These are phyloP conservation scores for Drosophila jambulina DNA, from an alignment of 1,140 invertebrate species.

Conservation along the genomic window DNA sequence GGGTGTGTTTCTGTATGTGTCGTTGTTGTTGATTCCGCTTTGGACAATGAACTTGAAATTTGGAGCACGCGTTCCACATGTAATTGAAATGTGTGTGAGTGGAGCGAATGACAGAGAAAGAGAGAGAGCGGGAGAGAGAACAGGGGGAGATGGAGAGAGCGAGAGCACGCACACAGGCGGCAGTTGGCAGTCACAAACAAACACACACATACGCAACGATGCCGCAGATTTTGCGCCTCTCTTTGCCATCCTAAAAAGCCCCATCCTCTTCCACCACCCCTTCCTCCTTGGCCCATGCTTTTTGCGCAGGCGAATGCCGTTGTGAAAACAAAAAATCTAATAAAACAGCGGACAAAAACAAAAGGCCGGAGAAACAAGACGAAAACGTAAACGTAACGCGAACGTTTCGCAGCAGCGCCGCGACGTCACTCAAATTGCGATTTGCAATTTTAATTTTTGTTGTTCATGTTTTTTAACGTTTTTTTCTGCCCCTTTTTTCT, in stretches of 20 bases:
- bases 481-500: conserved; percentile 8
- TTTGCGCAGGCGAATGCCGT: conserved; percentile 72
- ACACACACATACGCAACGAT: conserved; percentile 23
- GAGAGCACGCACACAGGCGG: conserved; percentile 19
- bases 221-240: conserved; percentile 19
- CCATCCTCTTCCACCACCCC: not conserved
- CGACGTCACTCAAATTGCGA: conserved; percentile 50
- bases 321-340: conserved; percentile 83
- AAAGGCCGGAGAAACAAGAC: conserved; percentile 45
- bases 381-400: conserved; percentile 6
- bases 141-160: conserved; percentile 7
- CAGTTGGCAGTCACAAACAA: conserved; percentile 5
- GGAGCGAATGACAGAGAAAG: conserved; percentile 22
- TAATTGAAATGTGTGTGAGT: conserved; percentile 64
- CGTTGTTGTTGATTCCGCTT: conserved; percentile 36
- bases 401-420: conserved; percentile 9
- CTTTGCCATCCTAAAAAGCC: not conserved
- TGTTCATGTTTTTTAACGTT: conserved; percentile 18
- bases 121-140: conserved; percentile 3
- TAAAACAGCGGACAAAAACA: conserved; percentile 82
- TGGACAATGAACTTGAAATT: conserved; percentile 74
- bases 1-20: not conserved
- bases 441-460: conserved; percentile 79
- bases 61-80: conserved; percentile 60
- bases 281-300: not conserved